Evolutionary conservation across 2,888 invertebrate genomes (phyloP).

Genomic region (Timema podura): DNA sequence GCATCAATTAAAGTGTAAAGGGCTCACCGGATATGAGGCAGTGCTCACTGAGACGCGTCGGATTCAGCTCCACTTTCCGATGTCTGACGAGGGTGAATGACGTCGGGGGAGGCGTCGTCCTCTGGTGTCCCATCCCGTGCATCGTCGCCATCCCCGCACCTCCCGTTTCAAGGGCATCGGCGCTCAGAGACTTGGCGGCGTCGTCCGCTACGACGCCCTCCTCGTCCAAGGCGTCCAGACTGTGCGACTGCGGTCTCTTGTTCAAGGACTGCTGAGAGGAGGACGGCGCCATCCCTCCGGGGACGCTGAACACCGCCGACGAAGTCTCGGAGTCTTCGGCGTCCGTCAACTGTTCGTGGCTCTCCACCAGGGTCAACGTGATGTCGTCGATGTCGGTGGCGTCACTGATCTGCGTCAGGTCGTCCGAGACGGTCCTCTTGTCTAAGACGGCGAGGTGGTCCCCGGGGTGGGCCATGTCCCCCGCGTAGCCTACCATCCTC

Average conservation of each 20-base stretch:
- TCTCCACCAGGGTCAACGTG: constrained; percentile 30
- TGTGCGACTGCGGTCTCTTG: constrained; percentile 23
- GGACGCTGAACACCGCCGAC: constrained; percentile 4
- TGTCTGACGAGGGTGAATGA: constrained; percentile 59
- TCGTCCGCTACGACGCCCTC: constrained; percentile 28
- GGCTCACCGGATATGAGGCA: constrained; percentile 23
- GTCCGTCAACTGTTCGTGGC: constrained; percentile 24
- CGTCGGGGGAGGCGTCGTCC: constrained; percentile 35
- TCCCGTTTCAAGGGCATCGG: constrained; percentile 39
- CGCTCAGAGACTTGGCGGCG: constrained; percentile 32
- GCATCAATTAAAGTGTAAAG: too few species aligned
- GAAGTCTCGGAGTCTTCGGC: constrained; percentile 15
- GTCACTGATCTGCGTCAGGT: constrained; percentile 39
- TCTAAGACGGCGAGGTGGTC: constrained; percentile 22
- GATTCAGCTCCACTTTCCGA: constrained; percentile 57
- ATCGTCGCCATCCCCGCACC: constrained; percentile 38
- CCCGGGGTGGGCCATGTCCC: constrained; percentile 23
- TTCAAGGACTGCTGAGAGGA: constrained; percentile 1
- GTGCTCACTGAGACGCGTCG: constrained; percentile 42
- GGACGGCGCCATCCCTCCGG: not conserved
- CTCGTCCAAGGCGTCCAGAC: constrained; percentile 30
- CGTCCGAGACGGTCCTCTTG: constrained; percentile 29
- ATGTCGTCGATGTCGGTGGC: constrained; percentile 34
- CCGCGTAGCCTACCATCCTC: not conserved
- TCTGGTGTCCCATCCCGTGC: constrained; percentile 15